Evolutionary conservation across 64 coral and sea anemone species (phyloP).

Genomic region (Actinia equina): DNA sequence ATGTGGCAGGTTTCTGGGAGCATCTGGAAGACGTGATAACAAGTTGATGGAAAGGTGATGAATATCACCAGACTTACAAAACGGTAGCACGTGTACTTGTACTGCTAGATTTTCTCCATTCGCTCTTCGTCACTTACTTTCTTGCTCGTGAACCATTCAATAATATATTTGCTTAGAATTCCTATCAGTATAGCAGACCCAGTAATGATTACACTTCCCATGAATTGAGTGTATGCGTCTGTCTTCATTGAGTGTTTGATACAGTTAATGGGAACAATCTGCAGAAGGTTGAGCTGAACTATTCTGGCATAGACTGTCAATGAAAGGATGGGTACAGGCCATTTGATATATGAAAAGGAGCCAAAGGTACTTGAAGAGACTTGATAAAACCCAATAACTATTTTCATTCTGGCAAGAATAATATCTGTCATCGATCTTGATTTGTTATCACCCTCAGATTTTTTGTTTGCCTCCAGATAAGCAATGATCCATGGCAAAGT

Average conservation of each 20-base stretch:
- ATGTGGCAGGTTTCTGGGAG: constrained; percentile 25
- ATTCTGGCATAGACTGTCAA: constrained; percentile 31
- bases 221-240: constrained; percentile 26
- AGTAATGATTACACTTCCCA: constrained; percentile 20
- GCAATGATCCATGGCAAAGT: no score
- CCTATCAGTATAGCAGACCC: constrained; percentile 25
- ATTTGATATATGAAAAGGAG: constrained; percentile 33
- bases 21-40: constrained; percentile 12
- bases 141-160: no score
- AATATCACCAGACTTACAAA: not conserved
- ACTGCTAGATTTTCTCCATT: no score
- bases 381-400: constrained; percentile 32
- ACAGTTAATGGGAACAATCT: constrained; percentile 29
- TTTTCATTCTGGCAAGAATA: constrained; percentile 22
- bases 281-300: constrained; percentile 49
- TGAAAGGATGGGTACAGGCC: constrained; percentile 24
- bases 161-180: not conserved
- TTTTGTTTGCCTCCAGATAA: no score
- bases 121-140: no score
- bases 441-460: no score
- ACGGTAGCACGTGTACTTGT: not conserved
- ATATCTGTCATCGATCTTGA: not conserved
- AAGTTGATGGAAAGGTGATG: constrained; percentile 9
- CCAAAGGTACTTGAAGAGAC: constrained; percentile 41
- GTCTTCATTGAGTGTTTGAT: constrained; percentile 17